Conservation (phyloP, 2,797 vertebrate genomes). For the Oreonectes daqikongensis region DNA sequence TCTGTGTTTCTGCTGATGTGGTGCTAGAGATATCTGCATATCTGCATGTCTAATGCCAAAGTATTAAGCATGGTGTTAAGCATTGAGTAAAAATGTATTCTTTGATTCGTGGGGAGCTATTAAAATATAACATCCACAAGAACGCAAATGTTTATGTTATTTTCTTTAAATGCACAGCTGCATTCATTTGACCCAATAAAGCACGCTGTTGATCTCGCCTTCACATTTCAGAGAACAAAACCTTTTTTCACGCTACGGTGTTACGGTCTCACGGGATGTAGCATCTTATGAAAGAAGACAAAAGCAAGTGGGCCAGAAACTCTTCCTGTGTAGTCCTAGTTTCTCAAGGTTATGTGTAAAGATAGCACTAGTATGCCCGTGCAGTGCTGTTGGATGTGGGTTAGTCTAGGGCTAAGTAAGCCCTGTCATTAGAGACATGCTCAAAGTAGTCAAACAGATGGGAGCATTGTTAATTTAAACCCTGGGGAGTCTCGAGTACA, state of each 20-base stretch:
- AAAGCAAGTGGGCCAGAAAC: constrained; percentile 71
- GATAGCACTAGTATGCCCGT: constrained; percentile 66
- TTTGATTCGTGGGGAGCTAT: not conserved
- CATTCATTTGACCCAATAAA: constrained; percentile 45
- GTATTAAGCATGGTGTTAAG: constrained; percentile 17
- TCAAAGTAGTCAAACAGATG: constrained; percentile 64
- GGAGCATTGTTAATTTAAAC: constrained; percentile 71
- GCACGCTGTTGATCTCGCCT: constrained; percentile 60
- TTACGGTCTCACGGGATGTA: constrained; percentile 29
- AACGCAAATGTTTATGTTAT: not conserved
- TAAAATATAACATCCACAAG: not conserved
- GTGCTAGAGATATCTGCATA: constrained; percentile 32
- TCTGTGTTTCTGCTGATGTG: constrained; percentile 46
- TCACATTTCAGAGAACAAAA: constrained; percentile 58
- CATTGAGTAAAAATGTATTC: not conserved
- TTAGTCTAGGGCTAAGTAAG: constrained; percentile 70
- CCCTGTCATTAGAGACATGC: constrained; percentile 67
- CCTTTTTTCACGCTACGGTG: constrained; percentile 50
- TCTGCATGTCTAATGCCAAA: constrained; percentile 40
- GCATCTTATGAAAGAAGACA: constrained; percentile 64
- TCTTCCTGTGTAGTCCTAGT: constrained; percentile 71
- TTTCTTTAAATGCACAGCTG: constrained; percentile 30
- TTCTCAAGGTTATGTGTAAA: constrained; percentile 82
- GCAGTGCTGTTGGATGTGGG: constrained; percentile 68
- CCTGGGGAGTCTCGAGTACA: constrained; percentile 64